A percentile compares a stretch with the other conserved stretches of the same genome.
Conservation (phyloP, 1,140 invertebrate species). For the Drosophila pseudoananassae region DNA sequence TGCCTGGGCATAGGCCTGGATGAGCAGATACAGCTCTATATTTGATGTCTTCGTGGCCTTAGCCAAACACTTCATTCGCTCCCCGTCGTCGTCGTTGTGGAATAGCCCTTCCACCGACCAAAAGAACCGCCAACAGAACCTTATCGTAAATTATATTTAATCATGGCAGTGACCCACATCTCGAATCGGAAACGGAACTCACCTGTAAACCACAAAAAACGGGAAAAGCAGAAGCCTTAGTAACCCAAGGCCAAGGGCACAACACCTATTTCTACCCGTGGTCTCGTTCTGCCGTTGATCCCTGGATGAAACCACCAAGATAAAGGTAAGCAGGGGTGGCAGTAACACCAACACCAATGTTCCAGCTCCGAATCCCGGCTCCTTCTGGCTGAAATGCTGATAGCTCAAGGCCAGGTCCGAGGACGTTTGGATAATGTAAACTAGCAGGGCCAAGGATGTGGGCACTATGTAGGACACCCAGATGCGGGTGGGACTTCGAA, state of each 20-base stretch:
- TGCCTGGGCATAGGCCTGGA: slow-evolving; percentile 90
- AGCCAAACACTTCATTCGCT: slow-evolving; percentile 86
- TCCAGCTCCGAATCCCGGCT: slow-evolving; percentile 74
- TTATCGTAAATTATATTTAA: slow-evolving; percentile 11
- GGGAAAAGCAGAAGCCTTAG: slow-evolving; percentile 87
- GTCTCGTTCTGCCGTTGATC: slow-evolving; percentile 85
- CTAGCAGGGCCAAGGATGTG: slow-evolving; percentile 78
- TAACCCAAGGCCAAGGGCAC: slow-evolving; percentile 59
- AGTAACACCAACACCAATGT: slow-evolving; percentile 64
- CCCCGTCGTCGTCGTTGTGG: slow-evolving; percentile 85
- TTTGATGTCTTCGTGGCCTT: slow-evolving; percentile 86
- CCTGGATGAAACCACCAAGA: slow-evolving; percentile 76
- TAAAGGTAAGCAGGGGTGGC: slow-evolving; percentile 62
- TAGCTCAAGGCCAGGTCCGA: slow-evolving; percentile 85
- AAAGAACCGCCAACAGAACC: slow-evolving; percentile 88
- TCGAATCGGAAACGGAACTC: slow-evolving; percentile 28
- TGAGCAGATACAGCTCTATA: slow-evolving; percentile 89
- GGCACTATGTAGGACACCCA: slow-evolving; percentile 85
- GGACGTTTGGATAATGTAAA: slow-evolving; percentile 85
- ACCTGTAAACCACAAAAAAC: slow-evolving; percentile 89
- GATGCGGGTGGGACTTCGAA: slow-evolving; percentile 85
- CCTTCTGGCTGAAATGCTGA: slow-evolving; percentile 85
- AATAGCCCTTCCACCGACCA: slow-evolving; percentile 89
- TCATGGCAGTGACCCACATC: not conserved
- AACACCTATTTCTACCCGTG: slow-evolving; percentile 15